A percentile compares a stretch with the other conserved stretches of the same genome.
Evolutionary conservation across 2,888 invertebrate species (phyloP).

Genomic region (Lissonota sp.): DNA sequence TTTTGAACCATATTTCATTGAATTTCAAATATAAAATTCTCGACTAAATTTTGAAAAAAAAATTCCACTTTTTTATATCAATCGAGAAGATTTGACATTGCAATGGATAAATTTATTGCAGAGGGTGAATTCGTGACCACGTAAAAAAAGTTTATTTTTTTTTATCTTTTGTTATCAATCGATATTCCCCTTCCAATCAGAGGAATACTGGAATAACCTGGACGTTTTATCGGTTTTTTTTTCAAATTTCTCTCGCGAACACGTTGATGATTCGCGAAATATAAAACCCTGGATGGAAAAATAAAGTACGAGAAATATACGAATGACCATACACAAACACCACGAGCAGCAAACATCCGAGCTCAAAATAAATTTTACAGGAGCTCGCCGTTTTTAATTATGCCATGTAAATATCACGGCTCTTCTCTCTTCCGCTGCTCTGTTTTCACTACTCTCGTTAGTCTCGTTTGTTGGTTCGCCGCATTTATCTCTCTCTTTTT

Average conservation of each 20-base stretch:
- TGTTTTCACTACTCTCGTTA: not conserved
- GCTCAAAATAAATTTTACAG: conserved; percentile 54
- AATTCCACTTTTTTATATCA: too few species aligned
- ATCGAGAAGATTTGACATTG: too few species aligned
- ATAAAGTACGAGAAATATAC: conserved; percentile 28
- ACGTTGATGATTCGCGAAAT: conserved; percentile 50
- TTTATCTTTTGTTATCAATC: too few species aligned
- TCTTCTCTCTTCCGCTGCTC: not conserved
- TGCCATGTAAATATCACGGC: conserved; percentile 69
- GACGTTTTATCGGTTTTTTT: conserved; percentile 5
- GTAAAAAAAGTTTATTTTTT: too few species aligned
- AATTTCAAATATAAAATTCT: too few species aligned
- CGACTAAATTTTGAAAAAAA: too few species aligned
- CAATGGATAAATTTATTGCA: too few species aligned
- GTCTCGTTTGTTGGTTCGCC: not conserved
- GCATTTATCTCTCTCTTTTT: not conserved
- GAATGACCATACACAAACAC: not conserved
- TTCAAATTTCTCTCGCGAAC: not conserved
- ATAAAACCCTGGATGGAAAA: conserved; percentile 32
- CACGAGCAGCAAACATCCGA: conserved; percentile 12
- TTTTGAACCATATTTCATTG: too few species aligned
- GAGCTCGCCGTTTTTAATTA: conserved; percentile 68
- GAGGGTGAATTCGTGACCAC: too few species aligned
- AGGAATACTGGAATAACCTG: too few species aligned
- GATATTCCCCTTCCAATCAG: too few species aligned